Evolutionary conservation across 2,113 vertebrate species (phyloP), one percentile per base, ranked within the genome.

Genomic region (Lates calcarifer): DNA sequence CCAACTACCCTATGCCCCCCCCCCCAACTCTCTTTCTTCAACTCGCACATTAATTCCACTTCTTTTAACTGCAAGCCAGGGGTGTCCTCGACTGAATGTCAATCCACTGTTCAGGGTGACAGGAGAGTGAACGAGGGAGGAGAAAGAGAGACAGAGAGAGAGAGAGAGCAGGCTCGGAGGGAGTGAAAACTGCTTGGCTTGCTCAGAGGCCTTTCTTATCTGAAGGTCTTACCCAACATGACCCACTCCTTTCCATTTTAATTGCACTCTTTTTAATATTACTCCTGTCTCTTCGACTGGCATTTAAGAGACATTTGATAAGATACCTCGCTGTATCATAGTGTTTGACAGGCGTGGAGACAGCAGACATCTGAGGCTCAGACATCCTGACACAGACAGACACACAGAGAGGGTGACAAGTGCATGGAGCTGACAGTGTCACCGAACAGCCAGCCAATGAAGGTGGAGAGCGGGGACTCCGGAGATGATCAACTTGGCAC

Each of bases 1-100:
- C 81, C 79, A 78, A 77, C 87, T 49, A 74, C 82, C 80, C 89
- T 68, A 12, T 81, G 74, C 71, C 73, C 65, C 69, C 62, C 35
- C 2, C 47, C 12, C n/a, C n/a, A 47, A 12, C 73, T 39, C 87
- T 83, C 86, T 81, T 81, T 84, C 91, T 83, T 88, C 82, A 82
- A 83, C 82, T 91, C 83, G 47, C 89, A 87, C 89, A 92, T 94
- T 94, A 91, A 92, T 93, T 94, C 86, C 92, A 90, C 90, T 94
- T 89, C 91, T 93, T 93, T 91, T 93, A 88, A 90, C 93, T 82
- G 85, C 82, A 84, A 89, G 93, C 83, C 84, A 89, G 86, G 75
- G 86, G 75, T 92, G 91, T 94, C 93, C 92, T 93, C 89, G 75
- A 78, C 88, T 93, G 92, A 94, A 93, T 91, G 92, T 93, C 93